These are phyloP conservation scores for Neolamprologus devosi DNA, from an alignment of 2,113 vertebrate genomes.

Conservation along the genomic window DNA sequence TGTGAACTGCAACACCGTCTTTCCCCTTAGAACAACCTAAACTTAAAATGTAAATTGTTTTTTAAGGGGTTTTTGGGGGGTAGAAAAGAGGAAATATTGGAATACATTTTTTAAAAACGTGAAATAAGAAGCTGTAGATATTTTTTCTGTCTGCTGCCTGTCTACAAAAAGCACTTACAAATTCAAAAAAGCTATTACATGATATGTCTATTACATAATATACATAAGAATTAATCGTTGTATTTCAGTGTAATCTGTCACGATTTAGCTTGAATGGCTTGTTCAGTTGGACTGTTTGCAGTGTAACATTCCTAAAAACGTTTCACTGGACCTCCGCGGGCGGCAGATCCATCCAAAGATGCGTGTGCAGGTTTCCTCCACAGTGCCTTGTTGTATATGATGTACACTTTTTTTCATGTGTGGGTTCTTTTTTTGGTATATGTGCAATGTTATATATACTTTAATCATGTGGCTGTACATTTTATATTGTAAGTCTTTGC, in stretches of 20 bases:
- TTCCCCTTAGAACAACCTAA: no score
- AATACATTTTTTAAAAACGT: neutral
- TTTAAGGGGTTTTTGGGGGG: neutral
- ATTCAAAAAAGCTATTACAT: neutral
- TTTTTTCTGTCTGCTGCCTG: neutral
- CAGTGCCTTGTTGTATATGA: slow-evolving; percentile 67
- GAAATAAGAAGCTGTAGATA: fast-evolving
- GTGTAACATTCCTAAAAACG: slow-evolving; percentile 14
- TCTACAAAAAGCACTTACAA: neutral
- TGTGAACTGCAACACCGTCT: neutral
- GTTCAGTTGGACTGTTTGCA: neutral
- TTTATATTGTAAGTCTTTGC: slow-evolving; percentile 47
- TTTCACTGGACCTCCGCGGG: slow-evolving; percentile 83
- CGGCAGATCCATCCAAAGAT: slow-evolving; percentile 76
- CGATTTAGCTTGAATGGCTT: neutral
- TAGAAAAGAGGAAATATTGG: neutral
- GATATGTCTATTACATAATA: neutral
- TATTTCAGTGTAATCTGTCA: neutral
- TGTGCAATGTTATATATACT: slow-evolving; percentile 64
- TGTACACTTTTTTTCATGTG: slow-evolving; percentile 33
- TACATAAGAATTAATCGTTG: fast-evolving
- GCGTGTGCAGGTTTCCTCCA: slow-evolving; percentile 28
- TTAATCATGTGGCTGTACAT: slow-evolving; percentile 68
- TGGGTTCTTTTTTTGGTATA: slow-evolving; percentile 29
- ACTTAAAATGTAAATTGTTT: neutral